phyloP scores from a whole-genome alignment of 2,888 invertebrate genomes.

The Drosophila mulleri region DNA sequence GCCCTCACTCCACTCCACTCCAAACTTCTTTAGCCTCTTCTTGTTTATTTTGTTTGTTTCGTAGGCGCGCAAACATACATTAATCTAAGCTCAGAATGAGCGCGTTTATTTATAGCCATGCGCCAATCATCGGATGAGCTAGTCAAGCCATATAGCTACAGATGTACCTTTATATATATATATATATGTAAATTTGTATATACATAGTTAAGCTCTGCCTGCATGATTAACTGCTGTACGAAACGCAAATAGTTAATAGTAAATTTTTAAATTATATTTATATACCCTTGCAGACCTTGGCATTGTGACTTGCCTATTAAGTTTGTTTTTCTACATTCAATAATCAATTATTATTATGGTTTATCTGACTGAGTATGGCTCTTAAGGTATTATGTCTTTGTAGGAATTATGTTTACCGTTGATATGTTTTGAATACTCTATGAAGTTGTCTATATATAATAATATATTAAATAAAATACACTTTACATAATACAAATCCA shows the following conservation, averaged over 20 bases:
- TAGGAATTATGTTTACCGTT: not conserved
- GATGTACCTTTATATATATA: conserved; percentile 6
- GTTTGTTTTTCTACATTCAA: conserved; percentile 10
- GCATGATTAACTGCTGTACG: conserved; percentile 63
- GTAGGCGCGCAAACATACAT: conserved; percentile 54
- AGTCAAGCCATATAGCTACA: conserved; percentile 23
- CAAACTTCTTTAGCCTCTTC: not conserved
- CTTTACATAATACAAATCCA: too few species aligned
- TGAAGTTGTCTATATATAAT: not conserved
- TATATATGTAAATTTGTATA: conserved; percentile 1
- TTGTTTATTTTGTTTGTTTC: conserved; percentile 22
- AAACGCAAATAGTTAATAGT: conserved; percentile 23
- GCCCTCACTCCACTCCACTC: not conserved
- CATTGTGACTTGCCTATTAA: conserved; percentile 14
- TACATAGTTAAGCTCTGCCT: conserved; percentile 23
- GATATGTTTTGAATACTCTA: not conserved
- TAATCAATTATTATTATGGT: conserved; percentile 2
- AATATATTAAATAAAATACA: not conserved
- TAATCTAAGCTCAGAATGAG: conserved; percentile 58
- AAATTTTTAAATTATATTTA: conserved; percentile 15
- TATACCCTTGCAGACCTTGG: conserved; percentile 30
- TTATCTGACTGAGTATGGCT: not conserved
- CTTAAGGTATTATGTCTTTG: not conserved
- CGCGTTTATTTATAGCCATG: conserved; percentile 71
- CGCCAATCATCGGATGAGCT: conserved; percentile 64